Base-by-base conservation (phyloP, 1,140 invertebrate genomes). In the Riptortus pedestris region DNA sequence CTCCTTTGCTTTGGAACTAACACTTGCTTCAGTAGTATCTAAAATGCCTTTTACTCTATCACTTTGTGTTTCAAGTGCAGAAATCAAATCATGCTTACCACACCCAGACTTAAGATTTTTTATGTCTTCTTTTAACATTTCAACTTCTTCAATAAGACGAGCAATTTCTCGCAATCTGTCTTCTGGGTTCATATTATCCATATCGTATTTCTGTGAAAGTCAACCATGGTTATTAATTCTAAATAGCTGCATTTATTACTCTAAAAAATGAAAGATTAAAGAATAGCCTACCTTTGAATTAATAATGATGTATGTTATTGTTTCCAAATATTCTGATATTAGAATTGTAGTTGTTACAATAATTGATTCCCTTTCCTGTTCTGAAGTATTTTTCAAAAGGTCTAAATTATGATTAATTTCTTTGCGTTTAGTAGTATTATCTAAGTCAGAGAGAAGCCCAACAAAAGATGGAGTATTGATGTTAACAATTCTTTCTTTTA, bases 51-150 rank as follows among this genome's bases (percentile, higher is more conserved):
- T 24, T 20, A 66, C 66, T 2, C 26, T 45, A 14, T 38, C 59
- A 31, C 52, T 57, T 38, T 66, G 65, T 22, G 62, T 58, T 43
- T 67, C 52, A 18, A 68, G 55, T 18, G 47, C 61, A 12, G 26
- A 47, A 20, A 66, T 48, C 14, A 65, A 22, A 20, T 55, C 18
- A 52, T 47, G 18, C 47, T 45, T 24, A 12, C 38, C 61, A 26
- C 33, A 45, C 33, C 33, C 43, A 22, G 33, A 33, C 26, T 29
- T 47, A 27, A 67, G 29, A 11, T 20, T 45, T n/a, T 45, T 52
- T 58, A 67, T 58, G 28, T 85, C 76, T 68, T 80, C 77, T 69
- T 82, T 80, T 29, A 86, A 81, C 1, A 80, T 78, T 55, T 77
- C 73, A 0, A 81, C 73, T 66, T 82, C 80, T 62, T 78, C 73